These are phyloP conservation scores for Apodemus agrarius DNA, from an alignment of 2,797 vertebrate species.

Conservation along the genomic window DNA sequence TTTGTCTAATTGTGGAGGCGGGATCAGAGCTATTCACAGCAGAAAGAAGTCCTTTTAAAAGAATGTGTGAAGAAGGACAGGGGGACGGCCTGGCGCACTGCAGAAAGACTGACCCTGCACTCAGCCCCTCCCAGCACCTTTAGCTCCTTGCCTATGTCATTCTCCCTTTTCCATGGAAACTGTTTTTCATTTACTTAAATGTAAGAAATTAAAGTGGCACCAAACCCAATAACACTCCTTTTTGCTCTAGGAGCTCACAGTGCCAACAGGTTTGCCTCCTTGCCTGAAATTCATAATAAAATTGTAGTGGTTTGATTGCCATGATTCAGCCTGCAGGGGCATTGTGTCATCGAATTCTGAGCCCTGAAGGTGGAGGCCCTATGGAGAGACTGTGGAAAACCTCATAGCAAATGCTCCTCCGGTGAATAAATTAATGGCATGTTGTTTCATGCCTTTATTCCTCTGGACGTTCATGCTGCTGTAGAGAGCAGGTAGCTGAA, in stretches of 20 bases:
- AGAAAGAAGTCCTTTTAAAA: slow-evolving; percentile 75
- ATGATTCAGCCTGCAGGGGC: slow-evolving; percentile 44
- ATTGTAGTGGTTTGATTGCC: slow-evolving; percentile 60
- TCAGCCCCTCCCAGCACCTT: slow-evolving; percentile 53
- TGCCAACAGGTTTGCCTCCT: slow-evolving; percentile 69
- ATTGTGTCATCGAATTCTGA: slow-evolving; percentile 29
- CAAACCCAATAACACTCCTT: slow-evolving; percentile 75
- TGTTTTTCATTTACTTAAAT: slow-evolving; percentile 77
- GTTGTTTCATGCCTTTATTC: slow-evolving; percentile 50
- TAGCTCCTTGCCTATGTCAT: slow-evolving; percentile 63
- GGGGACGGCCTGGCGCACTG: neutral
- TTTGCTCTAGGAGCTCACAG: slow-evolving; percentile 71
- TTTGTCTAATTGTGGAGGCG: slow-evolving; percentile 76
- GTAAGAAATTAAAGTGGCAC: slow-evolving; percentile 74
- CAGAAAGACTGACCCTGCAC: neutral
- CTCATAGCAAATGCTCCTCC: slow-evolving; percentile 24
- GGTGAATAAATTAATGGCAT: slow-evolving; percentile 18
- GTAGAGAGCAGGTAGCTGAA: slow-evolving; percentile 1
- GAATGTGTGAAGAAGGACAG: neutral
- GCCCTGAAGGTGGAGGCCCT: neutral
- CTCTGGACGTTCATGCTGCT: slow-evolving; percentile 27
- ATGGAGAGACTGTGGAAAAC: neutral
- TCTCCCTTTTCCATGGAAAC: slow-evolving; percentile 72
- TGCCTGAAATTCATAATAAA: slow-evolving; percentile 67
- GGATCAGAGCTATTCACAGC: slow-evolving; percentile 80